These are phyloP conservation scores for Struthio camelus DNA, from an alignment of 2,113 vertebrate species.

Conservation along the genomic window DNA sequence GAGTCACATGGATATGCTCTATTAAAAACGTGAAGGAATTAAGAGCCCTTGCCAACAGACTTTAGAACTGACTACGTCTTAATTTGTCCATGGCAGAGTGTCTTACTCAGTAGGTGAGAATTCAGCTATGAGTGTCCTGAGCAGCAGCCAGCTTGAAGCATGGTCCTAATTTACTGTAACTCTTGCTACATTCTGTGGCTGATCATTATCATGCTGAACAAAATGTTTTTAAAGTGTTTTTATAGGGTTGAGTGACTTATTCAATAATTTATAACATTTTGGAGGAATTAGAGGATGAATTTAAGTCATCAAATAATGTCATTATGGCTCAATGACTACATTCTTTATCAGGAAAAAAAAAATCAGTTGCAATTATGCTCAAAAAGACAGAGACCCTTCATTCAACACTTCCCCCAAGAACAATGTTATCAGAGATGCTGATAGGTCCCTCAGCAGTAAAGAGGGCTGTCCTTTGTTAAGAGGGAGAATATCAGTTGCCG, in stretches of 20 bases:
- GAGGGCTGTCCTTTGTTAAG: slow-evolving; percentile 56
- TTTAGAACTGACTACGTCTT: slow-evolving; percentile 54
- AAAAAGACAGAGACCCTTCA: slow-evolving; percentile 63
- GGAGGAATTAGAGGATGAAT: slow-evolving; percentile 55
- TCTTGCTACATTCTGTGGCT: slow-evolving; percentile 56
- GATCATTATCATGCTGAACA: slow-evolving; percentile 50
- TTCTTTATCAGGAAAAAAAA: slow-evolving; percentile 52
- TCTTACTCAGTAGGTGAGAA: slow-evolving; percentile 66
- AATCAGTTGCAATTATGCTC: slow-evolving; percentile 65
- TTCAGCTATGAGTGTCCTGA: slow-evolving; percentile 51
- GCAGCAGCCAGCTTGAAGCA: slow-evolving; percentile 60
- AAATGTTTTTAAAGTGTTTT: slow-evolving; percentile 67
- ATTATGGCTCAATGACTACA: slow-evolving; percentile 53
- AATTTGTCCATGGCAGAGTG: slow-evolving; percentile 59
- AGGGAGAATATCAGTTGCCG: slow-evolving; percentile 47
- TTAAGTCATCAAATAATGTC: slow-evolving; percentile 59
- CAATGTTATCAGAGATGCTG: slow-evolving; percentile 64
- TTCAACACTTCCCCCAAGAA: slow-evolving; percentile 60
- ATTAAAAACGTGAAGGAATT: slow-evolving; percentile 45
- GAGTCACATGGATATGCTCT: slow-evolving; percentile 14
- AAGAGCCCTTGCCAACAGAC: slow-evolving; percentile 49
- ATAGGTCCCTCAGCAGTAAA: slow-evolving; percentile 55
- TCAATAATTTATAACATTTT: slow-evolving; percentile 68
- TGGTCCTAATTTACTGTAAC: slow-evolving; percentile 67
- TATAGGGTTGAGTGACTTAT: slow-evolving; percentile 56